phyloP scores from a whole-genome alignment of 1,140 invertebrate species.

The Microvelia longipes region DNA sequence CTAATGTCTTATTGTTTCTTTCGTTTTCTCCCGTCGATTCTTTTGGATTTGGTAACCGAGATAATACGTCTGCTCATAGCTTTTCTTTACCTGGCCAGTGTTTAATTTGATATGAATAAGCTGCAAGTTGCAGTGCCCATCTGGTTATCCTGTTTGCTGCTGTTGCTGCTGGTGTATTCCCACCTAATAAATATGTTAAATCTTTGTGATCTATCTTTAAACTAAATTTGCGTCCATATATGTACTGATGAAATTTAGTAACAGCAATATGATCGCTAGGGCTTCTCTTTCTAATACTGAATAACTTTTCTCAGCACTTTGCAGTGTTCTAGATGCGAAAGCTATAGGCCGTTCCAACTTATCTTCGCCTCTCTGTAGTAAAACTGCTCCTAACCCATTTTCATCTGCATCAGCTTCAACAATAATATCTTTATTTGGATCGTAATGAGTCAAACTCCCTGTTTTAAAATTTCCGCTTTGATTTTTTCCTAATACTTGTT shows the following conservation, averaged over 20 bases:
- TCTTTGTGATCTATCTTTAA: not conserved
- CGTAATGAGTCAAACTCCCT: conserved; percentile 20
- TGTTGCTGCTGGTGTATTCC: not conserved
- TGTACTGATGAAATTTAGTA: conserved; percentile 17
- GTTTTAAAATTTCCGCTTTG: conserved; percentile 8
- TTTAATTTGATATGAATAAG: not conserved
- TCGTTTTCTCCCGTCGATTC: not conserved
- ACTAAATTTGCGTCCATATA: not conserved
- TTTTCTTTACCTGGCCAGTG: not conserved
- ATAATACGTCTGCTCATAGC: not conserved
- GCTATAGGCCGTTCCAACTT: conserved; percentile 26
- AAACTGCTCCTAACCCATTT: conserved; percentile 26
- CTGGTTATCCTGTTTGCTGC: not conserved
- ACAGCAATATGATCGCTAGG: conserved; percentile 31
- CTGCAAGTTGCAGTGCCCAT: not conserved
- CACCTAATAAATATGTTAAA: not conserved
- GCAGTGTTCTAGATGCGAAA: conserved; percentile 30
- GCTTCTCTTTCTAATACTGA: conserved; percentile 37
- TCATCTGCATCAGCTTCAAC: conserved; percentile 26
- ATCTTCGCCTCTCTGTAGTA: conserved; percentile 24
- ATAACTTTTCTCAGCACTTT: conserved; percentile 32
- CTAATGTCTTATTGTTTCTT: not conserved
- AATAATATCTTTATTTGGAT: conserved; percentile 20
- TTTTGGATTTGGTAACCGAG: not conserved
- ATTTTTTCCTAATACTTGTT: conserved; percentile 15